phyloP scores from a whole-genome alignment of 1,140 invertebrate species.

The Rhyzopertha dominica region DNA sequence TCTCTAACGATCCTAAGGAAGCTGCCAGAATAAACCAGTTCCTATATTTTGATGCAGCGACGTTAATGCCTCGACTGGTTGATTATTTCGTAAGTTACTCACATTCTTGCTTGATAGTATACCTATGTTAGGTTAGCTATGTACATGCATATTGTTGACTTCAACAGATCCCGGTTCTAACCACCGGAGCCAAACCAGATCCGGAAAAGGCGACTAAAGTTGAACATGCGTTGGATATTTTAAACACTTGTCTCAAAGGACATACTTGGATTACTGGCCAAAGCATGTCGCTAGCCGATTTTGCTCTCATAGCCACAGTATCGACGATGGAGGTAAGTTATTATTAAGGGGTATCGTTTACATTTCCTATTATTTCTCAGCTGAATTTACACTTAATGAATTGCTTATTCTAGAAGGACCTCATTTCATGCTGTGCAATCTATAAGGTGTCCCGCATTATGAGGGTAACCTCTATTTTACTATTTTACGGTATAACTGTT shows the following conservation, averaged over 20 bases:
- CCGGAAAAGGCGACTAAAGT: neutral
- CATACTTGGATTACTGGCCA: conserved; percentile 1
- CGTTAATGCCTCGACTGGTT: conserved; percentile 39
- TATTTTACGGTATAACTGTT: too few species aligned
- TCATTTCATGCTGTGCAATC: too few species aligned
- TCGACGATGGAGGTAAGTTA: neutral
- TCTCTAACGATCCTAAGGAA: conserved; percentile 45
- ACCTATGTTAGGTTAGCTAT: too few species aligned
- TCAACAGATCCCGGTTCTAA: neutral
- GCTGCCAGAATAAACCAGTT: conserved; percentile 46
- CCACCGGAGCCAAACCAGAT: neutral
- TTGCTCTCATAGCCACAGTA: neutral
- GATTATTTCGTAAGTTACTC: conserved; percentile 24
- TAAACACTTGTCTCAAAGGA: neutral
- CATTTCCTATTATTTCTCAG: too few species aligned
- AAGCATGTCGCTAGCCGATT: conserved; percentile 2
- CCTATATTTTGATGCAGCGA: conserved; percentile 47
- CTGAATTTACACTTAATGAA: too few species aligned
- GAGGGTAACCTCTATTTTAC: too few species aligned
- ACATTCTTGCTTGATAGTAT: too few species aligned
- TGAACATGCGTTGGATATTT: neutral
- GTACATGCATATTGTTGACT: too few species aligned
- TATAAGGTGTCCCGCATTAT: too few species aligned
- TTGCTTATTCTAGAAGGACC: too few species aligned
- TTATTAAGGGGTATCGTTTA: too few species aligned